Evolutionary conservation across 2,113 vertebrate species (phyloP), one percentile per base, ranked within the genome.

Genomic region (Platycercus adscitus): DNA sequence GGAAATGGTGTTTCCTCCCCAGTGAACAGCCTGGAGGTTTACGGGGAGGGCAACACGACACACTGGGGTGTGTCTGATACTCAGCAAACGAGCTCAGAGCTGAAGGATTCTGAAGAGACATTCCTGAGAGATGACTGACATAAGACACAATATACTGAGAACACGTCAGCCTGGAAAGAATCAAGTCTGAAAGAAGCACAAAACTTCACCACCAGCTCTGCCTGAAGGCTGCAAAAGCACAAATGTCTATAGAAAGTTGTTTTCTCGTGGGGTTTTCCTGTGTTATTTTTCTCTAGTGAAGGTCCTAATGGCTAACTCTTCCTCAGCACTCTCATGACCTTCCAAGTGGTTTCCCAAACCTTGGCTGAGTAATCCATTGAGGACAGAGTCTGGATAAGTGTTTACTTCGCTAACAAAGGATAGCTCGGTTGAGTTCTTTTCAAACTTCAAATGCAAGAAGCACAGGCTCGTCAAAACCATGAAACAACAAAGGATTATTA

Each of bases 401-500:
- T 80, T 90, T 73, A 60, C n/a, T 76, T 81, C 71, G 41, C 41
- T 79, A 87, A 86, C n/a, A 89, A 87, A 82, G n/a, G 18, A 80
- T 4, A 89, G 21, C 15, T 58, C 53, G 47, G 68, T 64, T 89
- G 33, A 4, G 2, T 53, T 75, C 26, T 79, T 55, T 83, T 44
- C 64, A 68, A 66, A 96, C 81, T 73, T 71, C 76, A 75, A 31
- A 31, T 75, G 61, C 18, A 46, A 77, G 46, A 53, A 83, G 47
- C 71, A 94, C 1, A 83, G 60, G 39, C 76, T 91, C 80, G 91
- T 86, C 89, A 93, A 94, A 93, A 58, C 39, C 35, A 47, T 35
- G 35, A 90, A 93, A 93, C 23, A 86, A 63, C 85, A 88, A 86
- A 86, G 79, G 71, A 90, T 91, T 93, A 86, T 86, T 50, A 89